Evolutionary conservation across 2,113 vertebrate genomes (phyloP), one percentile per base, ranked within the genome.

Genomic region (Caranx ignobilis): DNA sequence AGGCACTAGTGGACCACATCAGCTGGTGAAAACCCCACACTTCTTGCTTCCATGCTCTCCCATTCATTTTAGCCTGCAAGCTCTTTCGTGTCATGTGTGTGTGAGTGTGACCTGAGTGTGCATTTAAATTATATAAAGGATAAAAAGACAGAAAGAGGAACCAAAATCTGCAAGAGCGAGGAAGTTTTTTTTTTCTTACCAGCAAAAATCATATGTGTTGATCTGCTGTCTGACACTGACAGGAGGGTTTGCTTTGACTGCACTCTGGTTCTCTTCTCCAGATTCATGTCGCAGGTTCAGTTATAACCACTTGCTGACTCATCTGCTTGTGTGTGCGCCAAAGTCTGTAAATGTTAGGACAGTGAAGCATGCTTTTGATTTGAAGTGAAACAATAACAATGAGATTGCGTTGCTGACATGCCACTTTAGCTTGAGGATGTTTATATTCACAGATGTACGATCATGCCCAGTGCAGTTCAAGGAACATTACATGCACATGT

Each of bases 71-170:
- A 1, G 16, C 18, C 16, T 18, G 39, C 8, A 41, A 41, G 11
- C 11, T 10, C 39, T 10, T 41, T 10, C 39, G n/a, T 26, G 45
- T 11, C 21, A 18, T 43, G 59, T 41, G 35, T 34, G 39, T 56
- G 37, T 26, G 1, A 31, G 47, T 48, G 47, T 18, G 47, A 6
- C 1, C 7, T 50, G 26, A 21, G 16, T 52, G 21, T 32, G 2
- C 11, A 16, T 45, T 66, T 39, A 59, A 54, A 59, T 19, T 1
- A 34, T 79, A 16, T 34, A 0, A 19, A 48, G 2, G 21, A 10
- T 57, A 26, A 57, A 15, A 50, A 65, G 0, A 71, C 26, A 47
- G 7, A 79, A 85, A 83, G 48, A 65, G 71, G 60, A 88, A 87
- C 56, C 19, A 68, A 62, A 70, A 75, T 15, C 1, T 52, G 21